A percentile compares a stretch with the other conserved stretches of the same genome.
Evolutionary conservation across 2,888 invertebrate species (phyloP).

Genomic region (Melieria omissa): DNA sequence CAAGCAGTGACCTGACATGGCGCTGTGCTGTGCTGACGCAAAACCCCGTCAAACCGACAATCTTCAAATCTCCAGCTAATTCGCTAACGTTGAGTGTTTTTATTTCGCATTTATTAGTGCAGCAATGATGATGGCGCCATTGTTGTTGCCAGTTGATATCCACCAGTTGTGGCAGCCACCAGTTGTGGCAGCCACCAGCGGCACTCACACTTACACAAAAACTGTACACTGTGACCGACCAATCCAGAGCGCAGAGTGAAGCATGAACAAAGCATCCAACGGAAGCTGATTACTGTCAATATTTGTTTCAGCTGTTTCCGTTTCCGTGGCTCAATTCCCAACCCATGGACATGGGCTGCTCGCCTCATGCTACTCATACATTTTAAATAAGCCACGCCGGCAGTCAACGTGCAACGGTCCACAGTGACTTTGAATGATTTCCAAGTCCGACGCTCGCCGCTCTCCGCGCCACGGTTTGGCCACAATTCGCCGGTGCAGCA

Average conservation of each 20-base stretch:
- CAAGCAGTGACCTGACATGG: too few relatives aligned
- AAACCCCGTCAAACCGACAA: too few relatives aligned
- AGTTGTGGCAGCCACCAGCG: too few relatives aligned
- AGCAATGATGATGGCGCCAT: not conserved
- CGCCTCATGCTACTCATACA: constrained; percentile 11
- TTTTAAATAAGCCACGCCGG: constrained; percentile 17
- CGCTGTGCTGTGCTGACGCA: too few relatives aligned
- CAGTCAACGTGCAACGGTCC: not conserved
- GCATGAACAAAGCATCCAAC: too few relatives aligned
- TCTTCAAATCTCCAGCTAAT: not conserved
- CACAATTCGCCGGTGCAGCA: too few relatives aligned
- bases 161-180: too few relatives aligned
- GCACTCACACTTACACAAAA: not conserved
- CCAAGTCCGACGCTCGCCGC: not conserved
- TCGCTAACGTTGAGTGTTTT: not conserved
- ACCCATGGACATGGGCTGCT: constrained; percentile 3
- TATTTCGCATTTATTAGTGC: not conserved
- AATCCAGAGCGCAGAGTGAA: too few relatives aligned
- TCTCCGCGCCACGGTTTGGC: too few relatives aligned
- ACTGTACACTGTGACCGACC: not conserved
- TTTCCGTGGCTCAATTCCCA: constrained; percentile 34
- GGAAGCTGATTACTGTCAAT: constrained; percentile 60
- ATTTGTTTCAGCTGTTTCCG: constrained; percentile 57
- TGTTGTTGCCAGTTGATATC: not conserved
- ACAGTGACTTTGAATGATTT: constrained; percentile 30